Evolutionary conservation across 2,888 invertebrate genomes (phyloP), one percentile per base, ranked within the genome.

Genomic region (Callimorpha dominula): DNA sequence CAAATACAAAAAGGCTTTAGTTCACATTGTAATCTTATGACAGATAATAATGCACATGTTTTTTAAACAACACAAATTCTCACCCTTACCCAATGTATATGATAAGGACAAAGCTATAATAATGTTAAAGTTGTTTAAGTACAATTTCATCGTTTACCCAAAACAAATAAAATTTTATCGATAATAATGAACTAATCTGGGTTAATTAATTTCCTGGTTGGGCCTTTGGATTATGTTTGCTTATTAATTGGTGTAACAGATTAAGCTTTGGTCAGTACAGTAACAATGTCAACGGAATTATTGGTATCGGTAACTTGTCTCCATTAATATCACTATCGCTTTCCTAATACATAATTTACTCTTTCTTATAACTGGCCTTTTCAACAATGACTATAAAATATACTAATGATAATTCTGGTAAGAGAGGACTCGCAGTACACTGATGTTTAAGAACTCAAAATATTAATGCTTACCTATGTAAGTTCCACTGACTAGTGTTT

Each of bases 281-380:
- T 70, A 68, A 66, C 68, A 76, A 78, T 77, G 78, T 79, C 81
- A 76, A 80, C 70, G 63, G 64, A 73, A 81, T 83, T 79, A 79
- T 78, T 72, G 72, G 63, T 69, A 71, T 74, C 64, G 68, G 57
- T 76, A 60, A 60, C 70, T 57, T 71, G 71, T 62, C 52, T 70
- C 67, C 67, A 69, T 70, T 72, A 72, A 72, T 71, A 71, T 76
- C 49, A 50, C 42, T 50, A 50, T 63, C 49, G 31, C 15, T 17
- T 54, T n/a, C 43, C 62, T 74, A 70, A 70, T 76, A 72, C 76
- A 17, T 52, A 6, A 72, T 42, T 73, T 52, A 62, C 50, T 72
- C 46, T 65, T 40, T 57, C 68, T 71, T 68, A 73, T 67, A 68
- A 72, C 50, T 54, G 40, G 57, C 64, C 40, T 66, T 63, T 65